Evolutionary conservation across 2,797 vertebrate species (phyloP).

Genomic region (Salmo trutta): DNA sequence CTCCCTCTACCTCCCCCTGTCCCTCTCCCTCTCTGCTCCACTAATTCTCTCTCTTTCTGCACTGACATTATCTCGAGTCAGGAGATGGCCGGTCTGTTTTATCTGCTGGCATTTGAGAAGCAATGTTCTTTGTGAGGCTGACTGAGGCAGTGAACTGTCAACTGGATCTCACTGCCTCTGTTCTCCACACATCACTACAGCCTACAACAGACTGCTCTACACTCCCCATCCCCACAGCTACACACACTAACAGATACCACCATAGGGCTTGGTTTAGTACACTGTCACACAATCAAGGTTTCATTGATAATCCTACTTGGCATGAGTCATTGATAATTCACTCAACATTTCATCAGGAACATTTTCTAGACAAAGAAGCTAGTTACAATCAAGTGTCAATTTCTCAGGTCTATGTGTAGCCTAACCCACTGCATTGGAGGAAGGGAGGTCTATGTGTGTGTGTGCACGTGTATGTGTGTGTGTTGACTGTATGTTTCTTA

Average conservation of each 20-base stretch:
- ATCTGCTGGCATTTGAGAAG: conserved; percentile 46
- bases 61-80: conserved; percentile 13
- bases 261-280: neutral
- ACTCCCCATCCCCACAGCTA: neutral
- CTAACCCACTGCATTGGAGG: too few relatives aligned
- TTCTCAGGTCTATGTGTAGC: too few relatives aligned
- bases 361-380: too few relatives aligned
- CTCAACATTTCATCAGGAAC: too few relatives aligned
- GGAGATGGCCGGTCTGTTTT: conserved; percentile 21
- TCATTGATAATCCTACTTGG: neutral
- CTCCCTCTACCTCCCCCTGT: neutral
- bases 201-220: conserved; percentile 26
- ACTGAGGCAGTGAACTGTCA: neutral
- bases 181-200: conserved; percentile 29
- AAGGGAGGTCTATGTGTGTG: neutral
- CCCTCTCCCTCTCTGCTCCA: neutral
- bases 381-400: too few relatives aligned
- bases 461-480: neutral
- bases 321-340: neutral
- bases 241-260: neutral
- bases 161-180: neutral
- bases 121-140: conserved; percentile 30
- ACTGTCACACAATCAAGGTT: neutral
- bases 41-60: conserved; percentile 3
- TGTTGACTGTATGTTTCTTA: conserved; percentile 58